Percentiles rank a stretch among this genome's conserved stretches.
Conservation (phyloP, 2,797 vertebrate genomes). For the Adrianichthys oophorus region DNA sequence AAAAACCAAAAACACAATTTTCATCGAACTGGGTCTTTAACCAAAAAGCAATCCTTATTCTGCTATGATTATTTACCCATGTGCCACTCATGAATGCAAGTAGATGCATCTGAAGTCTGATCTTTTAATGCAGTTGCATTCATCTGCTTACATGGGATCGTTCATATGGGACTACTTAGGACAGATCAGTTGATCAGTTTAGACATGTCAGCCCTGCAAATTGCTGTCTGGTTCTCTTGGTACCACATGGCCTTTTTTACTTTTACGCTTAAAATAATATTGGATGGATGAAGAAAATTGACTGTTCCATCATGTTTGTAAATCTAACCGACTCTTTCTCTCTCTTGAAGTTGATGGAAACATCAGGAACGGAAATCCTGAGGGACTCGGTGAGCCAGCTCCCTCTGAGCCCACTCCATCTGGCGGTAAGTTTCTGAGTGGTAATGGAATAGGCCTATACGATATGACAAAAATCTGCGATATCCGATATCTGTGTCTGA, state of each 20-base stretch:
- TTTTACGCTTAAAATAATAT: conserved; percentile 1
- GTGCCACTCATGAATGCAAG: too few relatives aligned
- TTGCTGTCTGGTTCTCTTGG: neutral
- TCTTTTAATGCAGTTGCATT: neutral
- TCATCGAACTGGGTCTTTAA: too few relatives aligned
- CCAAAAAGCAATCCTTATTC: too few relatives aligned
- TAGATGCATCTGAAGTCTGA: too few relatives aligned
- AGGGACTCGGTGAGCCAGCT: conserved; percentile 86
- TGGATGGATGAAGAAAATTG: neutral
- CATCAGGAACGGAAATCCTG: conserved; percentile 88
- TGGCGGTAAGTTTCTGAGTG: conserved; percentile 85
- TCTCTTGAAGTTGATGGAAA: conserved; percentile 89
- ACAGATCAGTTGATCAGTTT: too few relatives aligned
- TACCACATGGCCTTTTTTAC: neutral
- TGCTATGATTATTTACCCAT: too few relatives aligned
- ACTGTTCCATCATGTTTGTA: neutral
- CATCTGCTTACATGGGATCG: neutral
- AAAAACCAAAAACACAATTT: too few relatives aligned
- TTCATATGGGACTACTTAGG: neutral
- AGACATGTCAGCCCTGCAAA: neutral
- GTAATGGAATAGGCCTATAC: too few relatives aligned
- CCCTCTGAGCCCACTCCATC: conserved; percentile 92
- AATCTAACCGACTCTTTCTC: neutral
- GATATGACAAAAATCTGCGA: too few relatives aligned
- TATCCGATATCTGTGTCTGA: too few relatives aligned